Base-by-base conservation (phyloP, 2,888 invertebrate species). In the Agrochola lychnidis region DNA sequence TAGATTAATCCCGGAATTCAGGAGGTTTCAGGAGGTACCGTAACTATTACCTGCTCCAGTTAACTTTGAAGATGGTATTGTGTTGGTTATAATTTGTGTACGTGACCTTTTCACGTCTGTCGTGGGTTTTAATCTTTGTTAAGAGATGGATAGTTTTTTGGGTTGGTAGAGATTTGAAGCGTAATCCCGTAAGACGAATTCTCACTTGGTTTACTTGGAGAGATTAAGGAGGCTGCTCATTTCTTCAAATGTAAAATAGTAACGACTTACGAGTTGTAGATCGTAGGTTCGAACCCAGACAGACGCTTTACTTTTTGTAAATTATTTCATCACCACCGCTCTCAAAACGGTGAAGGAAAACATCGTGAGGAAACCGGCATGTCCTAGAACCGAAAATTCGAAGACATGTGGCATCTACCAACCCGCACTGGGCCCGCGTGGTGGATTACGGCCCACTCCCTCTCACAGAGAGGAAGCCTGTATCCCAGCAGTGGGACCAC, bases 11-110 rank as follows among this genome's bases (percentile, higher is more conserved):
- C 83, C 70, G 72, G 84, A 84, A 87, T 83, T 78, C 81, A 62
- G 45, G 76, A 79, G 88, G 83, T 86, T 82, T 77, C 83, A 69
- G 42, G 79, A 79, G 88, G 83, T 85, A 87, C 73, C 83, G 82
- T 87, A 87, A 86, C 90, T 88, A 91, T 91, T 91, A 91, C 88
- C 88, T 91, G 91, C 87, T 87, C 69, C 85, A 87, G 81, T 90
- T 87, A 81, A 89, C 90, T 86, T 87, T 87, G 89, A 85, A 88
- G 88, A 88, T 79, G 73, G 84, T 79, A 89, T 84, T 83, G 82
- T 84, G 64, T 62, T 42, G 69, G 66, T 74, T 80, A 78, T 83
- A 81, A 83, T 82, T 83, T 78, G 73, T 71, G 56, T 71, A 22
- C 48, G 74, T 70, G 62, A n/a, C n/a, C n/a, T n/a, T n/a, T n/a